A percentile compares a stretch with the other conserved stretches of the same genome.
Conservation (phyloP, 2,888 invertebrate species). For the Eutolmus rufibarbis region DNA sequence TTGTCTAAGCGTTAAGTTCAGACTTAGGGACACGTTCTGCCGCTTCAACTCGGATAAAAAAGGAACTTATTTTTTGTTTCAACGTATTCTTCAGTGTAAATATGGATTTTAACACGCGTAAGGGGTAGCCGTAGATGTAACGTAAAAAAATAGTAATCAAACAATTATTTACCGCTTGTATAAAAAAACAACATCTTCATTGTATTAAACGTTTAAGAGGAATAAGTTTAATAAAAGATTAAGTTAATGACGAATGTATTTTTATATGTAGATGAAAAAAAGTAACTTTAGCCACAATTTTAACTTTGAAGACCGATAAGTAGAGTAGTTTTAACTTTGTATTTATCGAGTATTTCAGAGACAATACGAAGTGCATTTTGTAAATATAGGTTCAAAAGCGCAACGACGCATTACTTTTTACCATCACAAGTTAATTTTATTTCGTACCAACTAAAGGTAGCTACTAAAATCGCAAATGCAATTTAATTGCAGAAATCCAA, state of each 20-base stretch:
- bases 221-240: constrained; percentile 31
- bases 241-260: constrained; percentile 32
- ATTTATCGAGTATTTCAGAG: neutral
- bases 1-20: neutral
- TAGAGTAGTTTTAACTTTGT: neutral
- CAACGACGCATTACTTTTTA: neutral
- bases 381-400: neutral
- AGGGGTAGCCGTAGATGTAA: neutral
- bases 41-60: neutral
- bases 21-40: neutral
- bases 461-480: neutral
- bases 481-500: neutral
- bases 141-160: neutral
- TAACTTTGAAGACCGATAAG: neutral
- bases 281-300: neutral
- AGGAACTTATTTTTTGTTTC: neutral
- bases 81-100: neutral
- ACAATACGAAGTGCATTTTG: neutral
- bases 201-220: constrained; percentile 23
- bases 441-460: neutral
- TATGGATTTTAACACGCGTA: neutral
- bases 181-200: constrained; percentile 26
- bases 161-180: constrained; percentile 21
- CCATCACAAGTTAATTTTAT: neutral
- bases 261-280: constrained; percentile 7